Conservation (phyloP, 1,140 invertebrate species). For the Littorina saxatilis region DNA sequence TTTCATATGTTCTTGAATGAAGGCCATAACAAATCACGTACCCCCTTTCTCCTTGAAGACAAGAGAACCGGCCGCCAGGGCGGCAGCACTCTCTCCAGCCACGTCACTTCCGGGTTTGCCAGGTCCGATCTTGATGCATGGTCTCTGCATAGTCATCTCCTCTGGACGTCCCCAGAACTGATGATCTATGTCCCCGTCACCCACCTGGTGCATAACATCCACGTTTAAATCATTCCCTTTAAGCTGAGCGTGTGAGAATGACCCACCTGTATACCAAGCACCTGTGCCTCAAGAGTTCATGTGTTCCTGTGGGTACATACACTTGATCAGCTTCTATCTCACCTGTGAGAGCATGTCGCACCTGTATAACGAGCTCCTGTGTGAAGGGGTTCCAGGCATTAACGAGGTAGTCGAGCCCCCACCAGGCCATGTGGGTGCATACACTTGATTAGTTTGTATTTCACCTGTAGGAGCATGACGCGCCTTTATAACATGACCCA, state of each 20-base stretch:
- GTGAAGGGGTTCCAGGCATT: constrained; percentile 70
- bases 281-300: neutral
- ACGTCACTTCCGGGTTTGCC: constrained; percentile 80
- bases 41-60: constrained; percentile 74
- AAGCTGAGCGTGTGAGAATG: too few species aligned
- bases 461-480: too few species aligned
- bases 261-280: neutral
- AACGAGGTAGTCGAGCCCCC: constrained; percentile 82
- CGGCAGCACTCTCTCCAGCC: constrained; percentile 81
- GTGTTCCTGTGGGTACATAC: neutral
- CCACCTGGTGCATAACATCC: too few species aligned
- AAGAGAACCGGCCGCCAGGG: constrained; percentile 78
- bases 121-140: constrained; percentile 80
- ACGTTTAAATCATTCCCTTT: too few species aligned
- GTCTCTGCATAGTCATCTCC: constrained; percentile 80
- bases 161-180: constrained; percentile 72
- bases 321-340: too few species aligned
- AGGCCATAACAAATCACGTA: too few species aligned
- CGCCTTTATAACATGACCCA: too few species aligned
- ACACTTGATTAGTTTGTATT: too few species aligned
- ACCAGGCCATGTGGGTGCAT: constrained; percentile 73
- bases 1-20: too few species aligned
- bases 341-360: too few species aligned
- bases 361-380: constrained; percentile 53
- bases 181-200: constrained; percentile 61